Conservation (phyloP, 2,797 vertebrate genomes). For the Sebastes trivittatus region DNA sequence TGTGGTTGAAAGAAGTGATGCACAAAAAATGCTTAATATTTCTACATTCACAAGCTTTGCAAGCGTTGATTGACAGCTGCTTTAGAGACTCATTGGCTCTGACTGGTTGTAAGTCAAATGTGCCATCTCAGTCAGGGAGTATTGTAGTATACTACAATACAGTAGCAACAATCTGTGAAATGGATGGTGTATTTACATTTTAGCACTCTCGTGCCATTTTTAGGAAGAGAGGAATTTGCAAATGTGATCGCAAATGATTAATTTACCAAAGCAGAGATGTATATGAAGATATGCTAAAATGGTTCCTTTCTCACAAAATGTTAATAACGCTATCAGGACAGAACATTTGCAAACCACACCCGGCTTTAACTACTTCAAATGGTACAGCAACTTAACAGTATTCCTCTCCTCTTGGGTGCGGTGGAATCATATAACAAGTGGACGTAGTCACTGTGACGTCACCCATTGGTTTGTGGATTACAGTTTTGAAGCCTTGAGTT, state of each 20-base stretch:
- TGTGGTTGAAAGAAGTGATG: neutral
- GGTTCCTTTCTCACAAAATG: neutral
- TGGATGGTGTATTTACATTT: neutral
- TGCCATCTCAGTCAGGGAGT: no score
- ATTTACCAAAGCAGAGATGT: neutral
- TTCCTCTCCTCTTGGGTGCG: conserved; percentile 21
- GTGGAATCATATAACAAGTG: no score
- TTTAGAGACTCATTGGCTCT: neutral
- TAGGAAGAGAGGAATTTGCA: neutral
- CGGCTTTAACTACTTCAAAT: conserved; percentile 31
- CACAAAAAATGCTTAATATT: neutral
- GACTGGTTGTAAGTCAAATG: neutral
- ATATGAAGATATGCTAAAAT: neutral
- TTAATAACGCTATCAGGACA: conserved; percentile 23
- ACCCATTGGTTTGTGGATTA: neutral
- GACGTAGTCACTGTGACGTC: neutral
- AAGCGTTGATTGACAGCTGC: no score
- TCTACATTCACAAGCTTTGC: neutral
- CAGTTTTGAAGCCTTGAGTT: neutral
- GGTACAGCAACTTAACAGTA: conserved; percentile 41
- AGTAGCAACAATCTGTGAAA: no score
- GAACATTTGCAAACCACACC: conserved; percentile 21
- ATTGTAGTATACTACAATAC: no score
- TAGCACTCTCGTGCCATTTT: neutral
- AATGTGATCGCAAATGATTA: neutral